Base-by-base conservation (phyloP, 2,888 invertebrate genomes). In the Cremastobaeus sp. region DNA sequence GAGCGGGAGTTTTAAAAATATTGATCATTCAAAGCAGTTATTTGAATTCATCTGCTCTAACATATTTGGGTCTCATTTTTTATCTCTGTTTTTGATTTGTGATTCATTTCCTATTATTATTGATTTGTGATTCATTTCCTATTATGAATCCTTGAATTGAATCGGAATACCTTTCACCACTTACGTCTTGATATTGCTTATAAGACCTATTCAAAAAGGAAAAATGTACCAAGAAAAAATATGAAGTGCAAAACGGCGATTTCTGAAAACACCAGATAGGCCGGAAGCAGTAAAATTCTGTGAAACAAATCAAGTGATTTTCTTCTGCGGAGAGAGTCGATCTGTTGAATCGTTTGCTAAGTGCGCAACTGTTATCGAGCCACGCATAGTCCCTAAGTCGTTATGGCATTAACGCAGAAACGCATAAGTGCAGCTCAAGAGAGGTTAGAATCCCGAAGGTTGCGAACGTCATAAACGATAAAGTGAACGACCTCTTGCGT, bases 351-450 rank as follows among this genome's bases (percentile, higher is more conserved):
- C 34, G 50, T 15, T 48, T 9, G 39, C 48, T 35, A 57, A 47
- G 30, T 52, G 54, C 45, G 48, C 39, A 47, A 60, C 47, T 41
- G 65, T 30, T 37, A 54, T 71, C 59, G 71, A 54, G 60, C 72
- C 72, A 60, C 41, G 55, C 66, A 66, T 73, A 66, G 72, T 45
- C 59, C 54, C 57, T 55, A 66, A 69, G 71, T 79, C 76, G 80
- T 78, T 78, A 77, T 76, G 71, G 77, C 78, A 78, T 80, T 79
- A 79, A 78, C 78, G 77, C 77, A 76, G 78, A 78, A 80, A 79
- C 73, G 79, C 78, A 76, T 77, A 80, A 77, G 78, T 77, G 77
- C 78, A 76, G 72, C 72, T 65, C 57, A 62, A 76, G 76, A 57
- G 59, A 75, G 55, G 64, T 70, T 74, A 70, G 76, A 78, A 71